These are phyloP conservation scores for Lanistes nyassanus DNA, from an alignment of 1,140 invertebrate genomes.

Conservation along the genomic window DNA sequence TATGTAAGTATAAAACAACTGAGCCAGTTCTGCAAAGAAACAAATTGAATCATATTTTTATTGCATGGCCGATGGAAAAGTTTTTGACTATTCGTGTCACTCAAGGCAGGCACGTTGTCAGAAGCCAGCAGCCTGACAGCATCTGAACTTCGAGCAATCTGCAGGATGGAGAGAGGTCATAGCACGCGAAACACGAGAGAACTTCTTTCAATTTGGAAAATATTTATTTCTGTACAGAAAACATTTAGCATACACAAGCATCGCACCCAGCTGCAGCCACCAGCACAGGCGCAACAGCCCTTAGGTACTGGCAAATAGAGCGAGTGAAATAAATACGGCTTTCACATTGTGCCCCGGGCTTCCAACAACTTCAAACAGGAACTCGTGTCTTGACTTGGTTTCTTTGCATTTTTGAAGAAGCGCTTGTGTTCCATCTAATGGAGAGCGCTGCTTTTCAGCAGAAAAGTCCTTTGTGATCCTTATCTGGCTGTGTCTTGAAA, in stretches of 20 bases:
- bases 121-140: too few species aligned
- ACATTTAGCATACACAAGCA: background rate
- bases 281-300: background rate
- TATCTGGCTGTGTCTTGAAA: too few species aligned
- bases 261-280: background rate
- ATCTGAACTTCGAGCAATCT: too few species aligned
- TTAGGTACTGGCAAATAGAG: background rate
- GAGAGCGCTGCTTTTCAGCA: background rate
- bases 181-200: background rate
- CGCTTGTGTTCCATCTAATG: background rate
- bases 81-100: too few species aligned
- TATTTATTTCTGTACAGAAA: constrained; percentile 11
- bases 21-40: too few species aligned
- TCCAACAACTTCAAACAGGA: background rate
- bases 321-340: background rate
- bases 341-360: background rate
- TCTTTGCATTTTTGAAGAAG: background rate
- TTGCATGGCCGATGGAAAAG: too few species aligned
- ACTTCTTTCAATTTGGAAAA: constrained; percentile 12
- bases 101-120: too few species aligned
- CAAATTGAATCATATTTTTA: too few species aligned
- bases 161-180: too few species aligned
- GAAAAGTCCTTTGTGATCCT: background rate
- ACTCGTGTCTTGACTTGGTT: background rate
- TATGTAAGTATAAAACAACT: too few species aligned